Conservation (phyloP, 2,113 vertebrate genomes). For the Benitochromis conjunctus region DNA sequence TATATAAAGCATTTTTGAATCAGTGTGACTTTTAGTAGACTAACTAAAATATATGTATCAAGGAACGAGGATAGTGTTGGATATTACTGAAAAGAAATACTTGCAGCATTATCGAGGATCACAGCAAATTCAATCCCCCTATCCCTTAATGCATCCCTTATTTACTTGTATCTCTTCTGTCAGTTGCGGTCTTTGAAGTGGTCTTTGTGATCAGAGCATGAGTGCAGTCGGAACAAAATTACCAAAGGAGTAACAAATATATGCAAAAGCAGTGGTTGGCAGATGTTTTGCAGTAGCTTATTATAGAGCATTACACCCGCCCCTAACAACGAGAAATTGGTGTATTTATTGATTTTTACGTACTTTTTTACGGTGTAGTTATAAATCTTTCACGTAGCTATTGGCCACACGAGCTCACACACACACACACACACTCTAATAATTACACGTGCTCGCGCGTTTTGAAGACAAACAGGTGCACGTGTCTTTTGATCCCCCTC, state of each 20-base stretch:
- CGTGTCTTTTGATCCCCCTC: neutral
- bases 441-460: neutral
- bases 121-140: slow-evolving; percentile 31
- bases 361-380: neutral
- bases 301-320: neutral
- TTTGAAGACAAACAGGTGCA: slow-evolving; percentile 37
- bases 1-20: neutral
- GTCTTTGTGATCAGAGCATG: neutral
- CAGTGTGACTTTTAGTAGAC: neutral
- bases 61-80: neutral
- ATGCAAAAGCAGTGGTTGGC: neutral
- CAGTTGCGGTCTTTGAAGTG: neutral
- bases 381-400: neutral
- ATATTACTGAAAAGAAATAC: neutral
- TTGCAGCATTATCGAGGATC: slow-evolving; percentile 22
- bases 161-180: slow-evolving; percentile 35
- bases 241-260: neutral
- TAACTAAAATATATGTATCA: neutral
- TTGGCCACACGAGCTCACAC: neutral
- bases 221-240: neutral
- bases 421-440: neutral
- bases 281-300: neutral
- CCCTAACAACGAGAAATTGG: neutral
- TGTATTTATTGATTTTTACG: neutral
- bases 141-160: slow-evolving; percentile 45